Conservation (phyloP, 2,797 vertebrate genomes). For the Myotis daubentonii region DNA sequence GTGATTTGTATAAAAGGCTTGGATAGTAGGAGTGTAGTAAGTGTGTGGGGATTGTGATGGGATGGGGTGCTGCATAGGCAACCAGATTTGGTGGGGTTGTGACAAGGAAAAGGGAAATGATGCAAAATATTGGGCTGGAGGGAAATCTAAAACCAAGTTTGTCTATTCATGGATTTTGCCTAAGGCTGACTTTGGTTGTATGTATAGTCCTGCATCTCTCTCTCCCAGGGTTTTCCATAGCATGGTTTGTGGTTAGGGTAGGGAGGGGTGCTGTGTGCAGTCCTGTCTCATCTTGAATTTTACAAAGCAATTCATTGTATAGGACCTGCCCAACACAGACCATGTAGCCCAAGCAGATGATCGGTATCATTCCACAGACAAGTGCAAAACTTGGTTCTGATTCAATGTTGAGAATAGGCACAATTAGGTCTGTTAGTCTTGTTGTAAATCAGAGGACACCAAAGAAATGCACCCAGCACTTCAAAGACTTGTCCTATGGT, state of each 20-base stretch:
- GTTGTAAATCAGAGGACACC: constrained; percentile 18
- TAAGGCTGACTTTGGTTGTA: not conserved
- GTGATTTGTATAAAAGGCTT: not conserved
- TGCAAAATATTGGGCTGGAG: not conserved
- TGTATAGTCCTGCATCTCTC: not conserved
- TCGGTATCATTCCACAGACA: not conserved
- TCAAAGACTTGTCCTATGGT: constrained; percentile 45
- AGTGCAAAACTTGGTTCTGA: constrained; percentile 14
- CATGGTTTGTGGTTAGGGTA: not conserved
- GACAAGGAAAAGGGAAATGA: not conserved
- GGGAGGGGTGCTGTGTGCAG: not conserved
- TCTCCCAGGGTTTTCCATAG: not conserved
- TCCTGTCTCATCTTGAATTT: not conserved
- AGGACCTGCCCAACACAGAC: not conserved
- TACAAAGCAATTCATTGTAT: not conserved
- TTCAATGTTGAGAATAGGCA: not conserved
- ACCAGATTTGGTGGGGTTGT: not conserved
- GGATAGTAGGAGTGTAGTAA: not conserved
- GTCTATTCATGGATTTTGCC: not conserved
- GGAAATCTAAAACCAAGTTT: not conserved
- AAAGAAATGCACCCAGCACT: constrained; percentile 53
- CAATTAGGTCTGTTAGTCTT: not conserved
- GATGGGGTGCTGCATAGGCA: not conserved
- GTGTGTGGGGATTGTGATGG: not conserved
- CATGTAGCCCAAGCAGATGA: not conserved